Percentiles rank a stretch among this genome's conserved stretches.
These are phyloP conservation scores for Cynodonichthys magdalenae DNA, from an alignment of 2,797 vertebrate species.

Conservation along the genomic window DNA sequence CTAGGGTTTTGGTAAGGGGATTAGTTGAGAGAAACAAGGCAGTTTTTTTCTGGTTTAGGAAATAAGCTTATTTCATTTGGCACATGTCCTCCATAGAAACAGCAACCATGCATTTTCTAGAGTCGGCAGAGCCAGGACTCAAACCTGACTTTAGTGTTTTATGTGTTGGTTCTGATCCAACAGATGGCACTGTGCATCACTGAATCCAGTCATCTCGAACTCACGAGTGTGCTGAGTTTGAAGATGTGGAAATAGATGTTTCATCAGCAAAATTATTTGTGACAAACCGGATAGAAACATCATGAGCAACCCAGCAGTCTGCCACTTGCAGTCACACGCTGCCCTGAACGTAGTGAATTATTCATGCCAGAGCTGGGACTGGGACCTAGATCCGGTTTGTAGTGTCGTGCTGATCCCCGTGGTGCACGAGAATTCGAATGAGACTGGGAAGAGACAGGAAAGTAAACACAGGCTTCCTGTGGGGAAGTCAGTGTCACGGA, in stretches of 20 bases:
- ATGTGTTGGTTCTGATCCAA: slow-evolving; percentile 54
- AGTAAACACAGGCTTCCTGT: slow-evolving; percentile 3
- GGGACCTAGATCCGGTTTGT: slow-evolving; percentile 66
- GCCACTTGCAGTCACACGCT: slow-evolving; percentile 44
- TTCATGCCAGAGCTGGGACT: slow-evolving; percentile 59
- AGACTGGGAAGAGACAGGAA: slow-evolving; percentile 19
- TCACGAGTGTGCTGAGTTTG: slow-evolving; percentile 14
- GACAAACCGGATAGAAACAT: slow-evolving; percentile 57
- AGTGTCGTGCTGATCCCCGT: slow-evolving; percentile 49
- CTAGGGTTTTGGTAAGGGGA: background rate
- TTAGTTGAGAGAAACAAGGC: background rate
- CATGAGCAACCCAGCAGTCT: slow-evolving; percentile 52
- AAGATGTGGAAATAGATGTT: slow-evolving; percentile 41
- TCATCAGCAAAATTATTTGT: slow-evolving; percentile 51
- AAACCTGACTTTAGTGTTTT: background rate
- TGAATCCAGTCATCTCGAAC: slow-evolving; percentile 24
- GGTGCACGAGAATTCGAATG: slow-evolving; percentile 38
- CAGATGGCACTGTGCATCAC: slow-evolving; percentile 75
- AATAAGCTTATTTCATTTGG: no score
- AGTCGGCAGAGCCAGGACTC: background rate
- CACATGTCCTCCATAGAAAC: no score
- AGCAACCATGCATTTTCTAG: no score
- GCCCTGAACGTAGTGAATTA: slow-evolving; percentile 62
- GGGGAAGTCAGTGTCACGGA: slow-evolving; percentile 13
- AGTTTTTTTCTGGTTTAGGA: background rate